phyloP scores from a whole-genome alignment of 2,797 vertebrate genomes.

The Intellagama lesueurii region DNA sequence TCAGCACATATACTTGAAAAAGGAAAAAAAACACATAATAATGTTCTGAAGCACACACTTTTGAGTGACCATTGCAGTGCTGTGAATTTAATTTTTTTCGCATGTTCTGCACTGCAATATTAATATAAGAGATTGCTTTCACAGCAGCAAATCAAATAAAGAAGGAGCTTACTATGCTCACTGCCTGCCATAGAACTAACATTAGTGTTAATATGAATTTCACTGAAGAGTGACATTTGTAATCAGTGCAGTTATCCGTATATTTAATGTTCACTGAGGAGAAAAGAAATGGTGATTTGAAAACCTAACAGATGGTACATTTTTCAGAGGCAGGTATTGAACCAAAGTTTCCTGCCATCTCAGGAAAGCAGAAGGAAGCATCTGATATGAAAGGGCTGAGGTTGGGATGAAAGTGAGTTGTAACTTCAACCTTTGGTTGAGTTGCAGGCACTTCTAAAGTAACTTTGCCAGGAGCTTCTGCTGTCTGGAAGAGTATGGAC shows the following conservation, averaged over 20 bases:
- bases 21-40: conserved; percentile 21
- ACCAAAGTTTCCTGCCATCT: not conserved
- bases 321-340: not conserved
- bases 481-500: not conserved
- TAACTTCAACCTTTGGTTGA: not conserved
- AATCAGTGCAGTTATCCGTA: conserved; percentile 16
- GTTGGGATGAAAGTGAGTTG: not conserved
- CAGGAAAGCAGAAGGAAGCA: not conserved
- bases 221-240: conserved; percentile 45
- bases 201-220: conserved; percentile 58
- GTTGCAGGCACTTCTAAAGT: not conserved
- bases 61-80: conserved; percentile 31
- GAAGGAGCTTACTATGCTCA: conserved; percentile 16
- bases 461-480: not conserved
- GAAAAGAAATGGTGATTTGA: not conserved
- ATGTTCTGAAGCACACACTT: not conserved
- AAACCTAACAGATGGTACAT: accelerated
- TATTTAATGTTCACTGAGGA: conserved; percentile 29
- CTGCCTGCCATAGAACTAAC: conserved; percentile 35
- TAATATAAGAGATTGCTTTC: conserved; percentile 49
- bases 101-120: conserved; percentile 47
- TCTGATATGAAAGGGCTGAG: not conserved
- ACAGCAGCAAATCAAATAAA: conserved; percentile 59
- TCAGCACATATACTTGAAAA: conserved; percentile 41
- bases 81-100: conserved; percentile 50